These are phyloP conservation scores for Dasysyrphus albostriatus DNA, from an alignment of 2,888 invertebrate genomes.

Conservation along the genomic window DNA sequence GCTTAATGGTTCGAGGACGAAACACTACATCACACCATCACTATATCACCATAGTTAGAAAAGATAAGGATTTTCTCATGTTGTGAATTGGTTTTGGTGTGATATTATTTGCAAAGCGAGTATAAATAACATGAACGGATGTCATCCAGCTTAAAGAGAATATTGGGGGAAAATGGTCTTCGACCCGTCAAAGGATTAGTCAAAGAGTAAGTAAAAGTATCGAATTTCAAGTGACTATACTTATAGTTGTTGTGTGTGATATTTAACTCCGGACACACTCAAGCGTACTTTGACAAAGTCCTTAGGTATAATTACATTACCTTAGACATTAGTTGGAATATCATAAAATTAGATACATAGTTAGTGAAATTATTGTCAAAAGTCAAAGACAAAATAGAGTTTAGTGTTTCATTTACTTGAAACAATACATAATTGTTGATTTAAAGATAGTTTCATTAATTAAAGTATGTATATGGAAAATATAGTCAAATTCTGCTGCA, in stretches of 20 bases:
- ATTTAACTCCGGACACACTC: conserved; percentile 36
- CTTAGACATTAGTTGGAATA: neutral
- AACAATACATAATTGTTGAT: neutral
- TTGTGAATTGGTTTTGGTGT: neutral
- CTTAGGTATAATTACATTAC: conserved; percentile 6
- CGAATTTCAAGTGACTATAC: conserved; percentile 58
- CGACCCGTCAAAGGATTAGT: conserved; percentile 56
- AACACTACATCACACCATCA: neutral
- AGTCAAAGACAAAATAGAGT: conserved; percentile 14
- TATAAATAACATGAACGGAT: conserved; percentile 36
- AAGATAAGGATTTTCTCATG: conserved; percentile 13
- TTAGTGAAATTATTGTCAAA: conserved; percentile 45
- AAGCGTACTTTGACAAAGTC: conserved; percentile 13
- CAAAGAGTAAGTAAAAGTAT: conserved; percentile 40
- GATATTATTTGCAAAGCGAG: conserved; percentile 23
- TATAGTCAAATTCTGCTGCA: no score
- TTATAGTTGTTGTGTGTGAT: conserved; percentile 14
- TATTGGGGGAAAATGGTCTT: neutral
- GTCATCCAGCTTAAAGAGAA: neutral
- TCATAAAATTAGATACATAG: neutral
- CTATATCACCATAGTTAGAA: conserved; percentile 11
- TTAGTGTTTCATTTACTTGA: neutral
- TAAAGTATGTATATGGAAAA: no score
- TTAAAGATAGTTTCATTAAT: neutral
- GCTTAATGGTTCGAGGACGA: conserved; percentile 47